Conservation (phyloP, 2,888 invertebrate species). For the Imbricaverruca yamaguchii region DNA sequence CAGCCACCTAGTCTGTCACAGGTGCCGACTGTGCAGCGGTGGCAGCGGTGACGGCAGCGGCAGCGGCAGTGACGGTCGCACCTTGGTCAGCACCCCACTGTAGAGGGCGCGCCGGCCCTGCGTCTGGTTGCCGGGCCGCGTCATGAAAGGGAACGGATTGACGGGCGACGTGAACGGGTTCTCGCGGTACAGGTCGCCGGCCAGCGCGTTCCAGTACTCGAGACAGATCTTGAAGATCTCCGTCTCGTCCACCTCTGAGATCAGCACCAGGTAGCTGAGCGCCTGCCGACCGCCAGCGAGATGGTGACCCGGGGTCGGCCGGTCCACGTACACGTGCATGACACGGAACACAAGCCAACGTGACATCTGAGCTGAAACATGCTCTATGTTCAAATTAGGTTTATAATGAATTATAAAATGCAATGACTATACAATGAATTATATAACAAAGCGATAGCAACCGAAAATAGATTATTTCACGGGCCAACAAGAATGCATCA, state of each 20-base stretch:
- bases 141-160: slow-evolving; percentile 42
- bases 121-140: slow-evolving; percentile 35
- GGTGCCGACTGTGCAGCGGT: too few species aligned
- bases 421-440: too few species aligned
- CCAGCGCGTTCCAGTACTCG: slow-evolving; percentile 95
- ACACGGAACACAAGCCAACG: too few species aligned
- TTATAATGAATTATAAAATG: too few species aligned
- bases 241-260: slow-evolving; percentile 97
- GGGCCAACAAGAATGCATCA: too few species aligned
- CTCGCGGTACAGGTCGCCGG: slow-evolving; percentile 85
- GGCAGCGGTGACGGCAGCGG: too few species aligned
- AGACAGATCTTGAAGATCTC: slow-evolving; percentile 99
- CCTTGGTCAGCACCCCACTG: slow-evolving; percentile 61
- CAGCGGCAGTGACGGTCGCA: slow-evolving; percentile 24
- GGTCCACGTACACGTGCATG: too few species aligned
- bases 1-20: too few species aligned
- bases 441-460: too few species aligned
- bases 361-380: too few species aligned
- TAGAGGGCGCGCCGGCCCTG: slow-evolving; percentile 48
- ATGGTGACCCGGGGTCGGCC: background rate
- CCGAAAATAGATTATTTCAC: too few species aligned
- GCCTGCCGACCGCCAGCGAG: slow-evolving; percentile 45
- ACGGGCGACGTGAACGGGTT: slow-evolving; percentile 57
- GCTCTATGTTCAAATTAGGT: too few species aligned
- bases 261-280: slow-evolving; percentile 75